These are phyloP conservation scores for Melanaphis sacchari DNA, from an alignment of 1,140 invertebrate genomes.

Conservation along the genomic window DNA sequence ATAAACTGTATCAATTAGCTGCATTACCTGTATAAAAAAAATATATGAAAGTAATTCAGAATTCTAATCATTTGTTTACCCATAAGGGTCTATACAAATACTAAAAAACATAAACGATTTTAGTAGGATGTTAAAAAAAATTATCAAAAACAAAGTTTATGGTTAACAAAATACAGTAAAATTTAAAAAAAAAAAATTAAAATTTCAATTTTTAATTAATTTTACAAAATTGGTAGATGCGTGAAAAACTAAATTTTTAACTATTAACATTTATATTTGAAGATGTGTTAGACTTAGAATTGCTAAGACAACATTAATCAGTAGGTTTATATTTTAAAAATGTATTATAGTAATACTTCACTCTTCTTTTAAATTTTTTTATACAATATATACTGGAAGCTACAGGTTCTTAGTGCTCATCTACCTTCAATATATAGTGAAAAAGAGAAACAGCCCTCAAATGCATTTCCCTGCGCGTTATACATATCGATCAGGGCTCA, in stretches of 20 bases:
- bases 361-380: neutral
- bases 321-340: neutral
- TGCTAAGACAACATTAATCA: neutral
- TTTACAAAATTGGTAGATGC: no score
- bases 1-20: neutral
- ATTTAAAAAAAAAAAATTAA: no score
- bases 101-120: no score
- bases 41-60: no score
- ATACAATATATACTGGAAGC: neutral
- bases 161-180: no score
- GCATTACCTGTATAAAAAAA: no score
- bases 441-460: slow-evolving; percentile 33
- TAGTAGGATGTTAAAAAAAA: no score
- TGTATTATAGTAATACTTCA: neutral
- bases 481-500: slow-evolving; percentile 51
- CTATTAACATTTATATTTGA: neutral
- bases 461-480: slow-evolving; percentile 29
- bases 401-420: slow-evolving; percentile 39
- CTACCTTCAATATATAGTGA: neutral
- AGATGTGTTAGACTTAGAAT: no score
- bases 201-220: no score
- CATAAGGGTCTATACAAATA: no score
- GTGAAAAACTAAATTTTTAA: neutral
- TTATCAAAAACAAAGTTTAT: no score
- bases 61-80: neutral